Percentiles rank a stretch among this genome's conserved stretches.
Evolutionary conservation across 2,797 vertebrate genomes (phyloP).

Genomic region (Syncerus caffer): DNA sequence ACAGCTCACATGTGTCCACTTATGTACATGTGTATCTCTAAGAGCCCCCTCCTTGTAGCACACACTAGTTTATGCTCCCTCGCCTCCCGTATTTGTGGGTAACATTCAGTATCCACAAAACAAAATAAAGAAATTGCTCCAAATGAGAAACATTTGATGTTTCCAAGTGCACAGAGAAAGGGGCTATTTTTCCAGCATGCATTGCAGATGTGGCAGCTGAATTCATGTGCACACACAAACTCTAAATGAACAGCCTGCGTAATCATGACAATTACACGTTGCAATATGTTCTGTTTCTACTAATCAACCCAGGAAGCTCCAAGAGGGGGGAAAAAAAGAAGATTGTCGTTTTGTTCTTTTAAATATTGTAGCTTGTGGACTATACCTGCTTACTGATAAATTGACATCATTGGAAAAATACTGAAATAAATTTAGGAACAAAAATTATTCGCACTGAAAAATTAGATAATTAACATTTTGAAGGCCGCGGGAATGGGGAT

Average conservation of each 20-base stretch:
- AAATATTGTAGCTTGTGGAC: slow-evolving; percentile 58
- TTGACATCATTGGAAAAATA: slow-evolving; percentile 78
- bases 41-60: slow-evolving; percentile 19
- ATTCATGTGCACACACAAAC: background rate
- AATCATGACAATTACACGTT: slow-evolving; percentile 48
- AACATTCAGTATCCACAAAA: slow-evolving; percentile 41
- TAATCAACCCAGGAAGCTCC: slow-evolving; percentile 54
- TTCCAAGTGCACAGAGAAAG: background rate
- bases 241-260: slow-evolving; percentile 8
- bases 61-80: slow-evolving; percentile 2
- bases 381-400: slow-evolving; percentile 75
- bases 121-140: slow-evolving; percentile 62
- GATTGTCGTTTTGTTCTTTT: background rate
- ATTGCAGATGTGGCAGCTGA: slow-evolving; percentile 30
- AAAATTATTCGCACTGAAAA: slow-evolving; percentile 72
- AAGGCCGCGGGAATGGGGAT: background rate
- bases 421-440: slow-evolving; percentile 75
- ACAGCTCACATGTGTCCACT: background rate
- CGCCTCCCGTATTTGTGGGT: slow-evolving; percentile 23
- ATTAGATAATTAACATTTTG: slow-evolving; percentile 71
- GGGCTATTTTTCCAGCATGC: background rate
- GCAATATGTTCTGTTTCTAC: slow-evolving; percentile 55
- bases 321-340: background rate
- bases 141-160: slow-evolving; percentile 39
- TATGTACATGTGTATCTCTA: accelerated